These are phyloP conservation scores for Monomorium pharaonis DNA, from an alignment of 1,140 invertebrate species.

Conservation along the genomic window DNA sequence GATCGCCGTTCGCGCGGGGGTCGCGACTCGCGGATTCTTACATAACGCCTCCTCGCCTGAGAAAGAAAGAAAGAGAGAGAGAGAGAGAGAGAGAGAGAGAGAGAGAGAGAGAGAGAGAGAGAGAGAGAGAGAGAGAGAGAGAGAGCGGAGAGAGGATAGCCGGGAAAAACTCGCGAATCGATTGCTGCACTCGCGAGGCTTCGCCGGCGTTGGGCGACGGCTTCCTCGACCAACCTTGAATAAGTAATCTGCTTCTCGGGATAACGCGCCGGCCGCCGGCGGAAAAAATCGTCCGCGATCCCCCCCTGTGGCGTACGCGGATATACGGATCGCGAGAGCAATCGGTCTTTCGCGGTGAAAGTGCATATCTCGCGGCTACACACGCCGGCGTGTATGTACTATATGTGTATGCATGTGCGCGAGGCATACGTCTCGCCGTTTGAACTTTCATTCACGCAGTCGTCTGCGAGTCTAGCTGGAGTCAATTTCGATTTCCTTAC, in stretches of 20 bases:
- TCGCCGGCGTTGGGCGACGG: slow-evolving; percentile 64
- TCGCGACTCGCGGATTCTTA: slow-evolving; percentile 45
- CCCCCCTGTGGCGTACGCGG: neutral
- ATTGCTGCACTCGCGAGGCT: slow-evolving; percentile 72
- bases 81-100: slow-evolving; percentile 19
- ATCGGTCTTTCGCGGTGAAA: slow-evolving; percentile 40
- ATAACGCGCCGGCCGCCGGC: neutral
- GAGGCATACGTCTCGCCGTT: no score
- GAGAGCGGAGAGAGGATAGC: neutral
- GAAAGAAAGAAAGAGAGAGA: no score
- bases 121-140: slow-evolving; percentile 27
- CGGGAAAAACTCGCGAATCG: slow-evolving; percentile 69
- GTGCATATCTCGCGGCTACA: neutral
- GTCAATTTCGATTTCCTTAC: neutral
- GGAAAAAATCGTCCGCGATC: slow-evolving; percentile 10
- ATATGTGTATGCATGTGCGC: no score
- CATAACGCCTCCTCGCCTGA: slow-evolving; percentile 53
- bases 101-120: neutral
- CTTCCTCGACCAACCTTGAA: slow-evolving; percentile 71
- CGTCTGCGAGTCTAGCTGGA: neutral
- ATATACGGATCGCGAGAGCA: neutral
- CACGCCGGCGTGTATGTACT: neutral
- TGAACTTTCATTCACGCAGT: neutral
- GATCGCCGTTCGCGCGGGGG: slow-evolving; percentile 27
- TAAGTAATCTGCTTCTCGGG: slow-evolving; percentile 60